Conservation (phyloP, 1,140 invertebrate genomes). For the Laupala kohalensis region DNA sequence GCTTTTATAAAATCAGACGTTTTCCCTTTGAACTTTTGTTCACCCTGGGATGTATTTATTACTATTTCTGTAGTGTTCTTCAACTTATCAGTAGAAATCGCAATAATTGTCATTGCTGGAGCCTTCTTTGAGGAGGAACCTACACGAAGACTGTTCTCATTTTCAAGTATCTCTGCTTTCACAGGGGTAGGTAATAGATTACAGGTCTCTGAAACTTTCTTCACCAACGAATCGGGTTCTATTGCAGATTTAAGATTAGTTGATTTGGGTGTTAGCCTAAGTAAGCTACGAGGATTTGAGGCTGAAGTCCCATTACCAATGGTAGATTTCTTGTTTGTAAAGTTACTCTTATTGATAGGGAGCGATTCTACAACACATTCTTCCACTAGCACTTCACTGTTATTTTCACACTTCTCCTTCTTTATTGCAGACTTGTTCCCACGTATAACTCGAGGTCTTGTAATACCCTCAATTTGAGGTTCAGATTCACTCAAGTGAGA, state of each 20-base stretch:
- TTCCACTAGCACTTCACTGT: neutral
- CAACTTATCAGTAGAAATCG: conserved; percentile 30
- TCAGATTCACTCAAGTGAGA: neutral
- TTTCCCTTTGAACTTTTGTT: conserved; percentile 30
- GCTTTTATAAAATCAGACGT: conserved; percentile 29
- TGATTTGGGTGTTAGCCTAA: conserved; percentile 11
- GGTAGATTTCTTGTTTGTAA: neutral
- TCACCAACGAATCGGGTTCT: neutral
- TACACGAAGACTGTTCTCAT: conserved; percentile 2
- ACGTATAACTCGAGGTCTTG: neutral
- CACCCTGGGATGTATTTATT: conserved; percentile 28
- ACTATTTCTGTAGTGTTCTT: conserved; percentile 33
- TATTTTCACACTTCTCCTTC: neutral
- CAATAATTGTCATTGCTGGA: conserved; percentile 28
- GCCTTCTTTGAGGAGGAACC: conserved; percentile 16
- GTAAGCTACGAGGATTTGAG: conserved; percentile 21
- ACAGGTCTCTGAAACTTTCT: neutral
- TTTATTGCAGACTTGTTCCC: neutral
- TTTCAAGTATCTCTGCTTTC: conserved; percentile 11
- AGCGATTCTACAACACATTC: too few relatives aligned
- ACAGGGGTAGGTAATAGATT: conserved; percentile 6
- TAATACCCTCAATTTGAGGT: neutral
- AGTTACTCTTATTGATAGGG: neutral
- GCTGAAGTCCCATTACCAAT: neutral
- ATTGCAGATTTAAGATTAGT: conserved; percentile 10